Conservation (phyloP, 2,113 vertebrate genomes). For the Bungarus multicinctus region DNA sequence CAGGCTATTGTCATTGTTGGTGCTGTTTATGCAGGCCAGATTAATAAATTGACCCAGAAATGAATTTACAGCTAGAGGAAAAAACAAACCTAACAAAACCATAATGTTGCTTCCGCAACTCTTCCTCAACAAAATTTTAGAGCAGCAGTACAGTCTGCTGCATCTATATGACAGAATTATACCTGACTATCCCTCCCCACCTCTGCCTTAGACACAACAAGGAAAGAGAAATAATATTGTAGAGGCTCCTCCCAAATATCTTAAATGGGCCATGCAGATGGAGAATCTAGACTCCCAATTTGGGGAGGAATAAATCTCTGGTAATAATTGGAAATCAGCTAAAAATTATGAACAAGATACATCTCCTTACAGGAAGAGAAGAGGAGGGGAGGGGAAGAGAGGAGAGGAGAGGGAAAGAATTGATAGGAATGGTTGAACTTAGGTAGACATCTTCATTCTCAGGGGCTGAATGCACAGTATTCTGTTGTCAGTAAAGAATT, state of each 20-base stretch:
- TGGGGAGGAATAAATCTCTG: neutral
- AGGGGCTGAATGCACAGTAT: neutral
- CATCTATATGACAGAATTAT: neutral
- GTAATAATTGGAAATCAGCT: neutral
- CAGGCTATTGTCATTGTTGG: neutral
- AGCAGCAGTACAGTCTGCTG: neutral
- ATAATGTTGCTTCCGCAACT: neutral
- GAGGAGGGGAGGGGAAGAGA: no score
- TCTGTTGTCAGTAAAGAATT: conserved; percentile 10
- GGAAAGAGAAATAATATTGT: neutral
- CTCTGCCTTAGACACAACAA: neutral
- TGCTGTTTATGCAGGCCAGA: neutral
- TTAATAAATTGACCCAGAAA: neutral
- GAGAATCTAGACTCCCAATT: neutral
- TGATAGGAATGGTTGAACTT: neutral
- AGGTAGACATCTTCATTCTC: conserved; percentile 3
- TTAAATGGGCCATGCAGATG: neutral
- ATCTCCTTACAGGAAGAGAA: neutral
- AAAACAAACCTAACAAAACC: neutral
- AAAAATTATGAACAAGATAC: neutral
- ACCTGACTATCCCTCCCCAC: neutral
- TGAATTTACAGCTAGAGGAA: neutral
- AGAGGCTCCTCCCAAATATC: neutral
- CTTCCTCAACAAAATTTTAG: neutral
- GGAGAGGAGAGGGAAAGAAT: no score